Base-by-base conservation (phyloP, 2,797 vertebrate species). In the Parambassis ranga region DNA sequence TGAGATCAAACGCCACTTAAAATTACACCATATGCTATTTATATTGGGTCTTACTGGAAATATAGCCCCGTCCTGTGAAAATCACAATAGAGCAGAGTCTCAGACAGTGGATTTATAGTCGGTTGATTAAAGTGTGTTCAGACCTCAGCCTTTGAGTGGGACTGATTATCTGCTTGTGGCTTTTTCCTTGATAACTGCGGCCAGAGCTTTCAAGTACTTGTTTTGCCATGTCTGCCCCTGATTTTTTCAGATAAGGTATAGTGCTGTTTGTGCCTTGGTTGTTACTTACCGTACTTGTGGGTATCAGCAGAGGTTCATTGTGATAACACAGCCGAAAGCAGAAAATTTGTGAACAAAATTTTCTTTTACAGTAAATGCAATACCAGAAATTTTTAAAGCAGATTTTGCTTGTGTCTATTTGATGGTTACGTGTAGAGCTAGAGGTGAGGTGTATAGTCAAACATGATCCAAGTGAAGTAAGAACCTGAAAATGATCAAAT, bases 1-100 rank as follows among this genome's bases (percentile, higher is more conserved):
- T 35, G 14, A 28, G 65, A 83, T 83, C 67, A 83, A 78, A 76
- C 50, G 47, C 63, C 42, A 7, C 31, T 26, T 36, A 14, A 47
- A 23, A 56, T 38, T 50, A 41, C 63, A 75, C 59, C 73, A 31
- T 46, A 20, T 59, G 18, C 9, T 28, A 39, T 65, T 66, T 63
- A 39, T 71, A 20, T 14, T 16, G 18, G 14, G 13, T 30, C 19
- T 68, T 18, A 27, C 10, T 9, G 2, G 13, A 56, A 23, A 71
- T 57, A 27, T 31, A 52, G 20, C 15, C 27, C 18, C 13, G 52
- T 16, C 64, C 27, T 63, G 16, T 39, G 42, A 37, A 51, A 55
- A 71, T 63, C 33, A 50, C 18, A 58, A 28, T 37, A 56, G 38
- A 59, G 59, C 52, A 28, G 50, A 30, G 42, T 35, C 63, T 69